These are phyloP conservation scores for Podilymbus podiceps DNA, from an alignment of 2,113 vertebrate genomes.

Conservation along the genomic window DNA sequence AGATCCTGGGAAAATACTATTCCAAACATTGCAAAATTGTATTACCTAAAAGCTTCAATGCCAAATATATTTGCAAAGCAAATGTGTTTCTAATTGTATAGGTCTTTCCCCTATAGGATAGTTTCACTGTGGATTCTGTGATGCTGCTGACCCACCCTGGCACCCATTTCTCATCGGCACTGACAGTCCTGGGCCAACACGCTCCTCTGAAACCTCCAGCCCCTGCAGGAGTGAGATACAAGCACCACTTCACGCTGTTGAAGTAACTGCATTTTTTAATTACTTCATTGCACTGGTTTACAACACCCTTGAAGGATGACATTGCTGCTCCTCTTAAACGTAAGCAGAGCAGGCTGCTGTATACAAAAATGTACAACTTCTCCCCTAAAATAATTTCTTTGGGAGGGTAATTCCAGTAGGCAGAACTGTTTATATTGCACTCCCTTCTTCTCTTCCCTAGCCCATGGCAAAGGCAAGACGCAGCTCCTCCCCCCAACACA, in stretches of 20 bases:
- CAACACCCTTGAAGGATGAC: background rate
- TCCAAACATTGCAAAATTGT: background rate
- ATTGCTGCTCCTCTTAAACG: background rate
- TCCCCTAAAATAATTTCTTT: background rate
- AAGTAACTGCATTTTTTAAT: background rate
- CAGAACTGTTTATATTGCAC: background rate
- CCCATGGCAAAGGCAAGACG: background rate
- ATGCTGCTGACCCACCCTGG: background rate
- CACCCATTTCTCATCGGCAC: fast-evolving
- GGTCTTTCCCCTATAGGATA: background rate
- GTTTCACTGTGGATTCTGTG: background rate
- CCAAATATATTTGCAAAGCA: background rate
- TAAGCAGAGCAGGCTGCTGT: background rate
- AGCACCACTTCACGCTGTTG: fast-evolving
- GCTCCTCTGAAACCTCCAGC: background rate
- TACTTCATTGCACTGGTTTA: background rate
- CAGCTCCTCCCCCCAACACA: background rate
- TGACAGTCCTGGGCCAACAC: fast-evolving
- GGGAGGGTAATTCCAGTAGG: background rate
- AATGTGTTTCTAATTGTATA: background rate
- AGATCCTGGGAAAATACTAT: background rate
- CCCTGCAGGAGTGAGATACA: background rate
- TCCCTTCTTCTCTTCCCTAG: background rate
- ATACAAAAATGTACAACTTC: fast-evolving
- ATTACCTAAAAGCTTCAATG: background rate